Conservation (phyloP, 2,113 vertebrate genomes). For the Odobenus rosmarus region DNA sequence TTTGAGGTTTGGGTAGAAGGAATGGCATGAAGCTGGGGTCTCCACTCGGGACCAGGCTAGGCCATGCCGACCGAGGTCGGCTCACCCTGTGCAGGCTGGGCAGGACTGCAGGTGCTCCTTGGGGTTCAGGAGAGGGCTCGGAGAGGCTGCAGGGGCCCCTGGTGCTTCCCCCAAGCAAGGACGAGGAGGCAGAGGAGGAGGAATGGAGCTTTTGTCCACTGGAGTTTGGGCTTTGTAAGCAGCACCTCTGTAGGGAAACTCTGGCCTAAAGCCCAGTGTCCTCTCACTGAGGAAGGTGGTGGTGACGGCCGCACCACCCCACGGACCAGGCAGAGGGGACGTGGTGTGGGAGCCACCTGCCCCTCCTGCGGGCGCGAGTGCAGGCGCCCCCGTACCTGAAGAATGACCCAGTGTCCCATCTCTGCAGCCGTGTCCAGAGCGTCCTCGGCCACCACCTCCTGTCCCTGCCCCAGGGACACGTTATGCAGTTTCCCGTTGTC, state of each 20-base stretch:
- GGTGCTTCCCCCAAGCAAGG: fast-evolving
- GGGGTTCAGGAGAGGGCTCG: neutral
- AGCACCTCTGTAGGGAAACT: fast-evolving
- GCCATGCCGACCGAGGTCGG: fast-evolving
- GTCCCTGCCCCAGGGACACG: constrained; percentile 88
- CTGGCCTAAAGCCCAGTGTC: neutral
- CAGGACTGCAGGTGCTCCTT: fast-evolving
- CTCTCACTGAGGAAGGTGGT: neutral
- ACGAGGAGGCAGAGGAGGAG: neutral
- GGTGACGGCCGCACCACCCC: fast-evolving
- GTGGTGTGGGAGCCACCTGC: fast-evolving
- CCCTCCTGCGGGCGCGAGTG: fast-evolving
- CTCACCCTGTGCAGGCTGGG: fast-evolving
- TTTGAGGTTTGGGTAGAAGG: neutral
- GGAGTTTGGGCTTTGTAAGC: no score
- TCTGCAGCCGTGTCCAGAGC: constrained; percentile 83
- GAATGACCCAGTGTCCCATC: constrained; percentile 88
- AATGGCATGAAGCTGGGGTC: neutral
- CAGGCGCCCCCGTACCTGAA: constrained; percentile 79
- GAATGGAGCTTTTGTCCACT: neutral
- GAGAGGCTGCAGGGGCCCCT: neutral
- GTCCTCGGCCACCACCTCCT: constrained; percentile 84
- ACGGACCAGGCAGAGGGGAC: fast-evolving
- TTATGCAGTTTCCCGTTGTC: constrained; percentile 87
- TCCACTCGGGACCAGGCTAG: neutral